phyloP scores from a whole-genome alignment of 2,888 invertebrate genomes.

The Laspeyria flexula region DNA sequence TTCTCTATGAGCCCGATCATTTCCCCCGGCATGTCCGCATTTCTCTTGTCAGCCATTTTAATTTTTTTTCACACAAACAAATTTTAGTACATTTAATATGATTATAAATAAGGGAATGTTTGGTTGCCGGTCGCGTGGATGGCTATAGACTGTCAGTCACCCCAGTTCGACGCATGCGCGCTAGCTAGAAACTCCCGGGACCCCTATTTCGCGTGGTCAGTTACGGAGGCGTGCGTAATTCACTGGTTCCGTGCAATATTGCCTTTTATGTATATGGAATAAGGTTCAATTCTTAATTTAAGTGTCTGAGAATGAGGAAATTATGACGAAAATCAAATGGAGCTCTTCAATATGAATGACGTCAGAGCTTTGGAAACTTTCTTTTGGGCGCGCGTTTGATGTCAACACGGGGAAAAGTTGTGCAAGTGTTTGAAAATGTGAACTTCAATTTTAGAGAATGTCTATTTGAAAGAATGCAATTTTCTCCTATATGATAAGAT shows the following conservation, averaged over 20 bases:
- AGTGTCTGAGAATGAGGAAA: neutral
- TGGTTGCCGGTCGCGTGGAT: constrained; percentile 43
- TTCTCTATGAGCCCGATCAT: constrained; percentile 73
- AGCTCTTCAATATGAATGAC: constrained; percentile 9
- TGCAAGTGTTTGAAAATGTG: neutral
- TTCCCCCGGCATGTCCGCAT: constrained; percentile 59
- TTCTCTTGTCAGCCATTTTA: constrained; percentile 63
- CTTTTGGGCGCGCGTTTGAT: constrained; percentile 12
- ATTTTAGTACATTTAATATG: constrained; percentile 21
- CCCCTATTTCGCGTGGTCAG: constrained; percentile 55
- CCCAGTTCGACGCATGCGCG: constrained; percentile 62
- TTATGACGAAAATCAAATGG: constrained; percentile 9
- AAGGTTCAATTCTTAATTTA: constrained; percentile 14
- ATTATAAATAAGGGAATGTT: constrained; percentile 37
- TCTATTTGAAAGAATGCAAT: too few species aligned
- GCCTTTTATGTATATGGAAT: neutral
- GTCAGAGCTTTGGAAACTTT: constrained; percentile 13
- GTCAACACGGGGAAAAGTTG: neutral
- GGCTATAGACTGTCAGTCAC: constrained; percentile 50
- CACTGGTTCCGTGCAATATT: constrained; percentile 32
- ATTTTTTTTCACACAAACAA: constrained; percentile 23
- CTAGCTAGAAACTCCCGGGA: constrained; percentile 43
- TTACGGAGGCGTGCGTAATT: constrained; percentile 10
- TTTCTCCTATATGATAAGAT: too few species aligned
- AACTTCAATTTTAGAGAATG: neutral